Base-by-base conservation (phyloP, 2,888 invertebrate genomes). In the Caenorhabditis becei region DNA sequence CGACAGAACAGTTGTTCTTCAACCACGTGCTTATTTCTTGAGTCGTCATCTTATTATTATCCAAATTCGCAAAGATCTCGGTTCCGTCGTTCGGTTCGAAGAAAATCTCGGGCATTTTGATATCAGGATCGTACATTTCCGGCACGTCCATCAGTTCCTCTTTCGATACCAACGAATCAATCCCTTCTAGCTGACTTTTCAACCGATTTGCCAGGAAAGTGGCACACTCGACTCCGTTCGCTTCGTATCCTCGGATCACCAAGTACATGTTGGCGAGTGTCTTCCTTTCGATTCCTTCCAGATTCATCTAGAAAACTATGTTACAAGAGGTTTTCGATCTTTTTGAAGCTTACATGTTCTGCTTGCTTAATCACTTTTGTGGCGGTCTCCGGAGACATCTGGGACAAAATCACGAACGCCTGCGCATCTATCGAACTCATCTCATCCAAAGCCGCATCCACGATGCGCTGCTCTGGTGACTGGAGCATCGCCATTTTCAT, bases 401-500 rank as follows among this genome's bases (percentile, higher is more conserved):
- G 77, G 16, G 77, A 67, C 0, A 74, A 70, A 1, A 81, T 24
- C 4, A 77, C 44, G 35, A 85, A 81, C 24, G 77, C 66, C 24
- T 77, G 69, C 2, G 83, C 85, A 41, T 81, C 77, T 4, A 26
- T n/a, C 41, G 71, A 71, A 0, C 61, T 65, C 16, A 85, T 24
- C 18, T 61, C 78, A 14, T 80, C 58, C 26, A 85, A 44, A n/a
- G 85, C 85, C 0, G 82, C 80, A 32, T 80, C 77, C 14, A 80
- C 71, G 20, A 80, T 77, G 56, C 75, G 53, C 23, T 66, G 66
- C 28, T 80, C 77, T 1, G 18, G 20, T 23, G 80, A 80, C 51
- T 62, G 71, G 4, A 80, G 49, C 80, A 80, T 80, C 18, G 66
- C 58, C 24, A 71, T 80, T 16, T 63, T 35, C 75, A 80, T 80